Conservation (phyloP, 2,113 vertebrate genomes). For the Tylochromis polylepis region DNA sequence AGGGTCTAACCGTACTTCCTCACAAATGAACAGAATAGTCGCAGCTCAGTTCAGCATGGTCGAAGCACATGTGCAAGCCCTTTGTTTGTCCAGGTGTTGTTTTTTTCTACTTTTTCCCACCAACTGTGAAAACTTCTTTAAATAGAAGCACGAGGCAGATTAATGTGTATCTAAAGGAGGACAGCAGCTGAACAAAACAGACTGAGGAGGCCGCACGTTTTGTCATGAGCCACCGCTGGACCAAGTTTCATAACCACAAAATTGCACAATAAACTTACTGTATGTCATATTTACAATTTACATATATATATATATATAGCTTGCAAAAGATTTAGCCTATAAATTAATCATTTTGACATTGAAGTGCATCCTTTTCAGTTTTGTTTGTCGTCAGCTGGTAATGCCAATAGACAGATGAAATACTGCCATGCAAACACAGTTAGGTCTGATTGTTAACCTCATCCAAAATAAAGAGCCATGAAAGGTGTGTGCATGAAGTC, state of each 20-base stretch:
- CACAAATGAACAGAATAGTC: not conserved
- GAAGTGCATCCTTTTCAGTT: constrained; percentile 68
- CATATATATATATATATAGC: constrained; percentile 38
- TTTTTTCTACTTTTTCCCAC: not conserved
- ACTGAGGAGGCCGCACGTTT: not conserved
- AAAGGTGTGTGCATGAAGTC: constrained; percentile 71
- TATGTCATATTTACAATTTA: constrained; percentile 67
- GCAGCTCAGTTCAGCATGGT: not conserved
- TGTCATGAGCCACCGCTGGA: not conserved
- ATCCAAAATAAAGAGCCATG: constrained; percentile 69
- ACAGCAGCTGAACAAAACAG: constrained; percentile 41
- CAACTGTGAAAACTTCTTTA: constrained; percentile 34
- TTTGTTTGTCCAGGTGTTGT: constrained; percentile 55
- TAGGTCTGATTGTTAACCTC: not conserved
- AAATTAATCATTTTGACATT: constrained; percentile 68
- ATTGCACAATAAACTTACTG: constrained; percentile 33
- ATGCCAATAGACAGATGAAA: not conserved
- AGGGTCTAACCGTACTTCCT: not conserved
- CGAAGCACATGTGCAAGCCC: not conserved
- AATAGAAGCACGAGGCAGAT: constrained; percentile 11
- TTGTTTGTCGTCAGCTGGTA: not conserved
- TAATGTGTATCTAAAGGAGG: not conserved
- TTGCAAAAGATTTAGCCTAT: constrained; percentile 46
- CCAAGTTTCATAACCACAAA: constrained; percentile 27
- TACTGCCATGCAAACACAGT: not conserved